Base-by-base conservation (phyloP, 1,140 invertebrate genomes). In the Geopemphigus sp. region DNA sequence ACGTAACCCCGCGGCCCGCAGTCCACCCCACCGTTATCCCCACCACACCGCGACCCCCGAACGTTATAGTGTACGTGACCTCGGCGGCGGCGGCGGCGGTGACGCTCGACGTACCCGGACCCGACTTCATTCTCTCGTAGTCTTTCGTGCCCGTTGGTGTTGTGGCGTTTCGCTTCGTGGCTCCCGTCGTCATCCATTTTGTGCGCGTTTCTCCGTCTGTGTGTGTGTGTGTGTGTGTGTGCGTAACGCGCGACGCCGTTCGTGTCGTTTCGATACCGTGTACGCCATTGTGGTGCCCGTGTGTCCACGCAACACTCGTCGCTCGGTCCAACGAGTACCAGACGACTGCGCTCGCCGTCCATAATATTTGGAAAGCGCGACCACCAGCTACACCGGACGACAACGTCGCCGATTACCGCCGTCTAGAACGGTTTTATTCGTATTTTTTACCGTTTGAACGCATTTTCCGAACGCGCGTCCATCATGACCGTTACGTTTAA, bases 401-500 rank as follows among this genome's bases (percentile, higher is more conserved):
- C n/a, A n/a, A n/a, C n/a, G n/a, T n/a, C n/a, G n/a, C n/a, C n/a
- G n/a, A n/a, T n/a, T n/a, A n/a, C n/a, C n/a, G n/a, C n/a, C n/a
- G n/a, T n/a, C n/a, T n/a, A n/a, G n/a, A n/a, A n/a, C n/a, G n/a
- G n/a, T n/a, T n/a, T n/a, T n/a, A n/a, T n/a, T n/a, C n/a, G n/a
- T n/a, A n/a, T n/a, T n/a, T n/a, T n/a, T n/a, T n/a, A n/a, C n/a
- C n/a, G n/a, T n/a, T n/a, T n/a, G n/a, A n/a, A n/a, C n/a, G n/a
- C n/a, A n/a, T n/a, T 39, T 39, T 8, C 32, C 32, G 32, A 39
- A 8, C 8, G 8, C 32, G 32, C 17, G 61, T 17, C 15, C 56
- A 61, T 19, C 26, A 76, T 76, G 73, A 76, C 73, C 54, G 73
- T 76, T 76, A 61, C 73, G 73, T 76, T 45, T 14, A 17, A 19